A percentile compares a stretch with the other conserved stretches of the same genome.
These are phyloP conservation scores for Drosophila jambulina DNA, from an alignment of 1,140 invertebrate genomes.

Conservation along the genomic window DNA sequence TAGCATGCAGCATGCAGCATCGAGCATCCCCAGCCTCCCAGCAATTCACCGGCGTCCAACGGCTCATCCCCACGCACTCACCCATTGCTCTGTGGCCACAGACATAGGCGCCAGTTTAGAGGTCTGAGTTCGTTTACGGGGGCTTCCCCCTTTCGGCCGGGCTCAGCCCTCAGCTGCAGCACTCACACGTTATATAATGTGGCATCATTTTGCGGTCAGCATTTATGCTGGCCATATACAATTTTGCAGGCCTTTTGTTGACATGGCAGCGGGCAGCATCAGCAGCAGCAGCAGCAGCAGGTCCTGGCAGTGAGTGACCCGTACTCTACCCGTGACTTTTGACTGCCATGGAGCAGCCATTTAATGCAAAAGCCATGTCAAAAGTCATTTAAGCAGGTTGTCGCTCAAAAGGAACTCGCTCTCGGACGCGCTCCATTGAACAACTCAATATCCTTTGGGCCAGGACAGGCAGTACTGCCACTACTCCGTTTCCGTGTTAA, in stretches of 20 bases:
- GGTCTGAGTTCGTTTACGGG: slow-evolving; percentile 36
- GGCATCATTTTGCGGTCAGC: slow-evolving; percentile 83
- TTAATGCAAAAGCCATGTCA: slow-evolving; percentile 75
- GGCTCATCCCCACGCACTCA: slow-evolving; percentile 4
- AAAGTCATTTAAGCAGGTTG: slow-evolving; percentile 60
- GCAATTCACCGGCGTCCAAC: not conserved
- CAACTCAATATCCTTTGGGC: slow-evolving; percentile 42
- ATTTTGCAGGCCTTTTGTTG: slow-evolving; percentile 76
- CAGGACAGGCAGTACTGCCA: not conserved
- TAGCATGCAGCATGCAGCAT: not conserved
- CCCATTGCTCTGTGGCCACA: slow-evolving; percentile 46
- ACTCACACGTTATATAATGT: slow-evolving; percentile 75
- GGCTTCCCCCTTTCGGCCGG: slow-evolving; percentile 16
- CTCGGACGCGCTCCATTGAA: slow-evolving; percentile 20
- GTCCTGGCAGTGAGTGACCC: slow-evolving; percentile 4
- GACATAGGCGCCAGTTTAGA: slow-evolving; percentile 49
- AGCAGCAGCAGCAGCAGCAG: slow-evolving; percentile 19
- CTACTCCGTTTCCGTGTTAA: slow-evolving; percentile 39
- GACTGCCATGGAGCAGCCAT: slow-evolving; percentile 67
- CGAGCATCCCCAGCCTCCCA: not conserved
- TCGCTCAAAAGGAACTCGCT: slow-evolving; percentile 19
- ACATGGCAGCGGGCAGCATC: slow-evolving; percentile 35
- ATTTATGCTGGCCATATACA: slow-evolving; percentile 75
- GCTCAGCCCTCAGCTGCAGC: slow-evolving; percentile 19
- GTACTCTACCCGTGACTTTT: slow-evolving; percentile 66